phyloP scores from a whole-genome alignment of 2,113 vertebrate genomes.

The Oreotrochilus melanogaster region DNA sequence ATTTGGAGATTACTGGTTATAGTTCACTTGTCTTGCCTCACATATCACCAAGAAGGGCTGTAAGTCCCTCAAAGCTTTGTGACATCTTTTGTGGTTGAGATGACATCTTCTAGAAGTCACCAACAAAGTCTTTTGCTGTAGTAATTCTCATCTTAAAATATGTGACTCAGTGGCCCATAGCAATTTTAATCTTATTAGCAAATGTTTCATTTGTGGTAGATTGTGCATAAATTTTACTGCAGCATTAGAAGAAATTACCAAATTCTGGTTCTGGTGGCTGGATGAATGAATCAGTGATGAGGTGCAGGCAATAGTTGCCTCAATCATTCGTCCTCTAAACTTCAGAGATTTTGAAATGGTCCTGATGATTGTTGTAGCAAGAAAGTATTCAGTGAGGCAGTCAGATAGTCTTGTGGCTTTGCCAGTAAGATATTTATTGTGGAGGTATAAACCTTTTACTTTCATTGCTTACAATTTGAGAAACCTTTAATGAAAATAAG shows the following conservation, averaged over 20 bases:
- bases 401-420: neutral
- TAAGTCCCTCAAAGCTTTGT: neutral
- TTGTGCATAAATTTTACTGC: neutral
- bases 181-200: neutral
- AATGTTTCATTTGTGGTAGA: neutral
- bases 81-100: neutral
- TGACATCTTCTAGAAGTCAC: neutral
- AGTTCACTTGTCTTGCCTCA: neutral
- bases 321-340: neutral
- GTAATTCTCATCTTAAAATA: neutral
- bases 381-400: neutral
- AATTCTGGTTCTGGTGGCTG: neutral
- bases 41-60: neutral
- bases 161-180: neutral
- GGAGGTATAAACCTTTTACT: slow-evolving; percentile 38
- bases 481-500: slow-evolving; percentile 59
- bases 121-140: neutral
- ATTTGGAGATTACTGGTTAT: neutral
- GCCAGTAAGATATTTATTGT: neutral
- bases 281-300: neutral
- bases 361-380: neutral
- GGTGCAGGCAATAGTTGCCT: neutral
- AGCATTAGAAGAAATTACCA: neutral
- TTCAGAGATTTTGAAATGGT: neutral
- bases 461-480: slow-evolving; percentile 19